Conservation (phyloP, 1,140 invertebrate species). For the Pseudomyrmex cubaensis region DNA sequence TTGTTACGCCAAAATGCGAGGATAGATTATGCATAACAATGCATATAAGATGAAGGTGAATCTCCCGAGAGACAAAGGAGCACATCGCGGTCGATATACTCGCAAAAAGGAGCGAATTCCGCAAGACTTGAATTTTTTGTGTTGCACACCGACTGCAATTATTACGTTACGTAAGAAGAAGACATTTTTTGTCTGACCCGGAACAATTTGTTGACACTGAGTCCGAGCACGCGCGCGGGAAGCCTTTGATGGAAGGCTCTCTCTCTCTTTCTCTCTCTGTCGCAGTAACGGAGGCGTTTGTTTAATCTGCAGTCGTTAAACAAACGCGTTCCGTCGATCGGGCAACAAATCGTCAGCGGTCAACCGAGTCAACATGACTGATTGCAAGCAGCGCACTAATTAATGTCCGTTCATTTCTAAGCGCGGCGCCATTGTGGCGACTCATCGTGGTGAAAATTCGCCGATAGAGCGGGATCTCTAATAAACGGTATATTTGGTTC, state of each 20-base stretch:
- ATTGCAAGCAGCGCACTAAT: slow-evolving; percentile 48
- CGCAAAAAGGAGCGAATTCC: background rate
- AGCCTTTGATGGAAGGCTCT: background rate
- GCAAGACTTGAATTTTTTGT: background rate
- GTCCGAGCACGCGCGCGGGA: background rate
- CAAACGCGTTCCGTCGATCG: slow-evolving; percentile 17
- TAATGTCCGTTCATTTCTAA: slow-evolving; percentile 43
- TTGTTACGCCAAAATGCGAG: slow-evolving; percentile 13
- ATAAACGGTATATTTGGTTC: slow-evolving; percentile 14
- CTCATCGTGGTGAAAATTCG: background rate
- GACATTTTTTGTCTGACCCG: background rate
- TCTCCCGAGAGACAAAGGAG: background rate
- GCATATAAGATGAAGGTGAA: slow-evolving; percentile 4
- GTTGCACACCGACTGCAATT: no score
- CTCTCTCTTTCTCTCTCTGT: no score
- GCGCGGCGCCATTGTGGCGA: background rate
- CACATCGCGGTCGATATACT: background rate
- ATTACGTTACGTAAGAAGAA: background rate
- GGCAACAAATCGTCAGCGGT: slow-evolving; percentile 36
- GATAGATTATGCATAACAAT: slow-evolving; percentile 41
- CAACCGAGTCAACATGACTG: slow-evolving; percentile 37
- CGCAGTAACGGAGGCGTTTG: slow-evolving; percentile 9
- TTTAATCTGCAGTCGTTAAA: slow-evolving; percentile 35
- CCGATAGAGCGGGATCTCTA: background rate
- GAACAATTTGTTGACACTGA: slow-evolving; percentile 1